Evolutionary conservation across 2,888 invertebrate genomes (phyloP).

Genomic region (Drosophila pseudotalamancana): DNA sequence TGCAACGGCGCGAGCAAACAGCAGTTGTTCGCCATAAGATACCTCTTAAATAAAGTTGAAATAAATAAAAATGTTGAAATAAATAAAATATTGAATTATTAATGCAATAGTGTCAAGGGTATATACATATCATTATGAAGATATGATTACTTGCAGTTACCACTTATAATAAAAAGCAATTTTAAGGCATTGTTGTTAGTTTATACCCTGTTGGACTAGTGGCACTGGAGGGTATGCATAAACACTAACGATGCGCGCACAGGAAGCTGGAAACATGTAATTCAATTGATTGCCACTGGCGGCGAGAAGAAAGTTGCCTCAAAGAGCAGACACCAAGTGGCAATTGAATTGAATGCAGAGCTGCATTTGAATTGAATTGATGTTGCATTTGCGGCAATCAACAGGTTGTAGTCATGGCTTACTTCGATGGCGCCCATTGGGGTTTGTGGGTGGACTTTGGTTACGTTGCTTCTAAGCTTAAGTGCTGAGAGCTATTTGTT

Average conservation of each 20-base stretch:
- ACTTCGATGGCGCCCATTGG: conserved; percentile 3
- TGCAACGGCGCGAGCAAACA: conserved; percentile 26
- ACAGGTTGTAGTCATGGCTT: conserved; percentile 51
- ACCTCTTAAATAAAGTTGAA: neutral
- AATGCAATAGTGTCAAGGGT: too few species aligned
- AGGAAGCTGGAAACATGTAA: conserved; percentile 71
- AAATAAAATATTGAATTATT: neutral
- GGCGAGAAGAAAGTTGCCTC: conserved; percentile 32
- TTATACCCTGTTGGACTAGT: neutral
- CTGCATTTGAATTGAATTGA: conserved; percentile 70
- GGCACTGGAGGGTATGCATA: conserved; percentile 21
- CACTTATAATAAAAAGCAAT: neutral
- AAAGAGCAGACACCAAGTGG: conserved; percentile 25
- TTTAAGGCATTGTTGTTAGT: neutral
- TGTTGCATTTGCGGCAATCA: conserved; percentile 61
- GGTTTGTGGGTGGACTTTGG: neutral
- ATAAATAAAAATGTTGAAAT: neutral
- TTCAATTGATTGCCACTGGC: conserved; percentile 70
- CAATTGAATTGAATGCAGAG: conserved; percentile 69
- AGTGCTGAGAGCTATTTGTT: conserved; percentile 39
- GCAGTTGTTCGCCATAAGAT: neutral
- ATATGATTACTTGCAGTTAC: too few species aligned
- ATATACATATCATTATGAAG: too few species aligned
- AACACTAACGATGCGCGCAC: conserved; percentile 68
- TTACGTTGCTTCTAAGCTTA: conserved; percentile 25